These are phyloP conservation scores for Corythaixoides concolor DNA, from an alignment of 2,113 vertebrate species.

Conservation along the genomic window DNA sequence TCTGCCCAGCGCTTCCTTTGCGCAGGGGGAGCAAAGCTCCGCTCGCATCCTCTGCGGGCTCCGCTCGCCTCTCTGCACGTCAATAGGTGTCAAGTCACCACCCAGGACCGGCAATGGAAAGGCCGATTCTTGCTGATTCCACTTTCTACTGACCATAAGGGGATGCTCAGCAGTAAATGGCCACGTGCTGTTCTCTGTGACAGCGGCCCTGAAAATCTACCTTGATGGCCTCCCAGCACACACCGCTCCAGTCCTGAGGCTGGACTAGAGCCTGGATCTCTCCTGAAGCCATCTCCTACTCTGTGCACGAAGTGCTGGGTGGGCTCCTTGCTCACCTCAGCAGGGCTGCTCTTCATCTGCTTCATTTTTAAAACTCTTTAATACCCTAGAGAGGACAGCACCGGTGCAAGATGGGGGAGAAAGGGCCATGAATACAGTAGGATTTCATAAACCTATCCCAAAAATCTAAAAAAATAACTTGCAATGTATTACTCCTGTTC, in stretches of 20 bases:
- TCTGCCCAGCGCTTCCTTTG: neutral
- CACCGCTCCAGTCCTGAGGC: rapidly evolving
- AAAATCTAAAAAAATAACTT: neutral
- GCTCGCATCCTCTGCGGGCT: neutral
- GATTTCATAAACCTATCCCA: neutral
- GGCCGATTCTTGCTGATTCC: neutral
- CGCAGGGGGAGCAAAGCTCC: neutral
- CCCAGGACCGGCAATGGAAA: neutral
- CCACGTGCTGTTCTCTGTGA: neutral
- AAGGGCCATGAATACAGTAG: neutral
- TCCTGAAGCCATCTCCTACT: neutral
- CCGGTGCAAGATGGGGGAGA: neutral
- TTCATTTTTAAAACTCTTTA: neutral
- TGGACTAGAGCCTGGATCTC: neutral
- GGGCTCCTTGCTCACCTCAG: neutral
- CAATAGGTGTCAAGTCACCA: conserved; percentile 20
- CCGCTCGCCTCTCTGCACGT: neutral
- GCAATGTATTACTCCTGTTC: neutral
- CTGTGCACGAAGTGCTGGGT: neutral
- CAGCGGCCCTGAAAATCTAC: neutral
- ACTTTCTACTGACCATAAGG: neutral
- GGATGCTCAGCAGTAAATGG: conserved; percentile 6
- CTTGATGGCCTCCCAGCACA: neutral
- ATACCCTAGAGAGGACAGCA: neutral
- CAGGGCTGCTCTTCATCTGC: neutral